Conservation (phyloP, 2,888 invertebrate species). For the Aethes cnicana region DNA sequence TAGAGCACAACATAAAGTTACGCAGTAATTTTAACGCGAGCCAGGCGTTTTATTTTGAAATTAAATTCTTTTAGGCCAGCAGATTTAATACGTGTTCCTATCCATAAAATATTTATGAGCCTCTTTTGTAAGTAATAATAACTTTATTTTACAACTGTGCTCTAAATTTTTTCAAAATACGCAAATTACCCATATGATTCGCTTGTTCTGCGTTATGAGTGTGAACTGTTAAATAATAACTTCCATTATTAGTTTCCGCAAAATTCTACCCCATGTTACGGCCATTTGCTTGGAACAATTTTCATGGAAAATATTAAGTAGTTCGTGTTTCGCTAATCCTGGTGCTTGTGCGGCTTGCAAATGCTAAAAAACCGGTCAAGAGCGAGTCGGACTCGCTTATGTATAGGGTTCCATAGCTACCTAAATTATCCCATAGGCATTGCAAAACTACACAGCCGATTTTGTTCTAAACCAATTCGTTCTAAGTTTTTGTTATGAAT, state of each 20-base stretch:
- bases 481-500: no score
- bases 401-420: no score
- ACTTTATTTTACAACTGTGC: no score
- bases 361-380: no score
- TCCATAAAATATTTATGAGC: constrained; percentile 20
- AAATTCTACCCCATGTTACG: no score
- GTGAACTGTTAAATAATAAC: constrained; percentile 9
- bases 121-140: background rate
- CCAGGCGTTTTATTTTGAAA: constrained; percentile 57
- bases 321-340: constrained; percentile 40
- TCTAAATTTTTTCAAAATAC: no score
- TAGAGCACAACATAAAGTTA: constrained; percentile 64
- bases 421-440: no score
- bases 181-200: no score
- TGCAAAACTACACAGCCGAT: no score
- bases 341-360: constrained; percentile 41
- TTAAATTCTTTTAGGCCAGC: constrained; percentile 56
- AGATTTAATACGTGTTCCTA: constrained; percentile 42
- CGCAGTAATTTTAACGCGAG: constrained; percentile 60
- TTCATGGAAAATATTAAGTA: constrained; percentile 24
- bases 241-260: constrained; percentile 10
- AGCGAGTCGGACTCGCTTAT: no score
- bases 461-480: constrained; percentile 44
- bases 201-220: constrained; percentile 1
- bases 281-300: constrained; percentile 18